Percentiles rank a stretch among this genome's conserved stretches.
These are phyloP conservation scores for Oeneis ivallda DNA, from an alignment of 2,888 invertebrate species.

Conservation along the genomic window DNA sequence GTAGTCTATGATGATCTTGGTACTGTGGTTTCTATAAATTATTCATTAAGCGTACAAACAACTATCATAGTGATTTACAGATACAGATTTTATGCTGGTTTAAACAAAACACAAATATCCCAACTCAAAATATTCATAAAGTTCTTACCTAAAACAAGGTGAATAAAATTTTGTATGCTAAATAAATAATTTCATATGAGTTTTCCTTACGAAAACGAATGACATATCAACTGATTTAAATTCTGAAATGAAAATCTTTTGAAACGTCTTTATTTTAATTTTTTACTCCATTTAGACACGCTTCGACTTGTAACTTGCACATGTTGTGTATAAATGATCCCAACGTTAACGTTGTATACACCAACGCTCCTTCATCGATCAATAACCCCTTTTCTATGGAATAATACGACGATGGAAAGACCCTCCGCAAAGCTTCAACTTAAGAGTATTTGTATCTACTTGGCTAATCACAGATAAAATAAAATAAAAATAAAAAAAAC, in stretches of 20 bases:
- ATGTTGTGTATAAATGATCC: neutral
- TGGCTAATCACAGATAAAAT: neutral
- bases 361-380: conserved; percentile 5
- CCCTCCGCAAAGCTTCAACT: neutral
- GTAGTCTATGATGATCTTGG: conserved; percentile 1
- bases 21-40: conserved; percentile 11
- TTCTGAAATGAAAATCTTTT: no score
- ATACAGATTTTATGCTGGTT: neutral
- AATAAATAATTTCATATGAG: no score
- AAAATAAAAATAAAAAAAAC: no score
- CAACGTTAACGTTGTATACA: neutral
- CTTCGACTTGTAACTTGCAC: neutral
- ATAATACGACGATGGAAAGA: neutral
- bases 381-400: conserved; percentile 6
- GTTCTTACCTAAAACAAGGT: no score
- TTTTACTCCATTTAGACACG: neutral
- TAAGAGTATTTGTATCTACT: neutral
- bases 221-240: no score
- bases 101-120: neutral
- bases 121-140: no score
- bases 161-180: no score
- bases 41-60: neutral
- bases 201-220: no score
- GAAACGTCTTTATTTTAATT: neutral
- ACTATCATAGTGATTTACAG: neutral